Percentiles rank a stretch among this genome's conserved stretches.
Conservation (phyloP, 2,797 vertebrate genomes). For the Phylloscopus collybita region DNA sequence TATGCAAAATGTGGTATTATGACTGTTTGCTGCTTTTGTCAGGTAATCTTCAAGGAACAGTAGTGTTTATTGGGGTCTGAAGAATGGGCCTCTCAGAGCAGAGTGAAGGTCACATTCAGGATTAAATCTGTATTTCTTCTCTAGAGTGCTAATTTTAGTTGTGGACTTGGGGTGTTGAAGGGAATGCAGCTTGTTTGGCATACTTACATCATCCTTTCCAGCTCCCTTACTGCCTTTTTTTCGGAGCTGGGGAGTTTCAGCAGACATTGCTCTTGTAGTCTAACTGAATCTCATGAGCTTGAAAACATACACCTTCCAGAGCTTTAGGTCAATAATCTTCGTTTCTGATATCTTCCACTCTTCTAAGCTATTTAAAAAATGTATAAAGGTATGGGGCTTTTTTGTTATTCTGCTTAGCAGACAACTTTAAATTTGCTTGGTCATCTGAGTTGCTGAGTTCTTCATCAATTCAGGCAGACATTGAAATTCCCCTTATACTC, state of each 20-base stretch:
- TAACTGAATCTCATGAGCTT: background rate
- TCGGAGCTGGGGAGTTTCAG: background rate
- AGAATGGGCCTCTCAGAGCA: background rate
- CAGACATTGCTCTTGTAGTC: background rate
- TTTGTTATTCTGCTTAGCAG: background rate
- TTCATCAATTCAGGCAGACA: background rate
- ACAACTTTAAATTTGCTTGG: background rate
- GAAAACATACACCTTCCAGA: background rate
- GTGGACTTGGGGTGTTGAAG: background rate
- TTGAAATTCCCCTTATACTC: background rate
- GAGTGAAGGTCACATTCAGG: background rate
- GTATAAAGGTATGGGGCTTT: background rate
- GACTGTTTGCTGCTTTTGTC: background rate
- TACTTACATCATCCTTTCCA: background rate
- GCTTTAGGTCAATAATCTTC: background rate
- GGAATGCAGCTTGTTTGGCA: background rate
- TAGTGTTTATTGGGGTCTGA: background rate
- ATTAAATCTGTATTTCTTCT: background rate
- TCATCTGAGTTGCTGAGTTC: background rate
- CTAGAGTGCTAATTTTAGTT: background rate
- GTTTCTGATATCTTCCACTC: background rate
- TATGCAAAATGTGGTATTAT: background rate
- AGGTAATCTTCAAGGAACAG: background rate
- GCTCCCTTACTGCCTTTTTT: accelerated
- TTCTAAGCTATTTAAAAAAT: background rate